phyloP scores from a whole-genome alignment of 37 sponge, comb jelly and placozoan genomes.

The Hexactinellida sp. region DNA sequence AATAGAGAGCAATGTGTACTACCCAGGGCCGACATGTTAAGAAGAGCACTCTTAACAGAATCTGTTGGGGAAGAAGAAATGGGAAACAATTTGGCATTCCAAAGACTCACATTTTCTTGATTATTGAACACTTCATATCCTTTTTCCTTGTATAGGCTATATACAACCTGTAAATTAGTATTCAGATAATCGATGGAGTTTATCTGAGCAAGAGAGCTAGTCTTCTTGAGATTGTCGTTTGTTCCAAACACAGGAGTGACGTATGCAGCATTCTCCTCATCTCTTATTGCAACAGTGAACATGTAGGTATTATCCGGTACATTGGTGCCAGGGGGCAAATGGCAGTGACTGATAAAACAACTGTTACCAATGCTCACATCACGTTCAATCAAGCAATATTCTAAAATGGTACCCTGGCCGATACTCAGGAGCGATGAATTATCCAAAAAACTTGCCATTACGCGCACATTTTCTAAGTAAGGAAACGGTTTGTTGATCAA shows the following conservation, averaged over 20 bases:
- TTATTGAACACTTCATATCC: neutral
- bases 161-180: neutral
- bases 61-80: constrained; percentile 23
- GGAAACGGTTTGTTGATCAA: neutral
- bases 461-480: neutral
- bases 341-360: constrained; percentile 13
- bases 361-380: neutral
- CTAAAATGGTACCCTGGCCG: neutral
- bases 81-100: constrained; percentile 49
- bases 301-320: neutral
- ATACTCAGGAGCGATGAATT: neutral
- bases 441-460: neutral
- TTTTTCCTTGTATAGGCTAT: neutral
- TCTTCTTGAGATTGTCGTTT: constrained; percentile 5
- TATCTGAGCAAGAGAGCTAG: neutral
- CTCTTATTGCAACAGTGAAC: neutral
- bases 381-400: neutral
- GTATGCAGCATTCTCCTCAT: neutral
- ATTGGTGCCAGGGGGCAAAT: neutral
- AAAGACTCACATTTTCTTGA: constrained; percentile 23
- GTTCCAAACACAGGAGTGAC: neutral
- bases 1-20: neutral
- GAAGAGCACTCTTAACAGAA: constrained; percentile 28
- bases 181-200: neutral
- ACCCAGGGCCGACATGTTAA: neutral